These are phyloP conservation scores for Drosophila birchii DNA, from an alignment of 2,888 invertebrate genomes.

Conservation along the genomic window DNA sequence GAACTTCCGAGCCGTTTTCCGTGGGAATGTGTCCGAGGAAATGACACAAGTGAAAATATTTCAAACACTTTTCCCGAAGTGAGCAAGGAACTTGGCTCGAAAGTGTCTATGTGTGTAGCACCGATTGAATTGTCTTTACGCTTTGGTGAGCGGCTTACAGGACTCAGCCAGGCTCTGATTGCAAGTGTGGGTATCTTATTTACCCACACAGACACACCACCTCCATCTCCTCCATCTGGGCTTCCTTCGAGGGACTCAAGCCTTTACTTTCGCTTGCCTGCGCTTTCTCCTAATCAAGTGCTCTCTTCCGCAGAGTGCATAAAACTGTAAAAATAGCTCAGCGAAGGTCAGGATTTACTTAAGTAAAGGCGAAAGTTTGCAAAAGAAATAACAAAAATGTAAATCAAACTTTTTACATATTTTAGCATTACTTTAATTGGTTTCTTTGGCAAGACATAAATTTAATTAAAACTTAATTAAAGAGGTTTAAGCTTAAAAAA, in stretches of 20 bases:
- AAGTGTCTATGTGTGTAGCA: slow-evolving; percentile 36
- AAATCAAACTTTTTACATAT: neutral
- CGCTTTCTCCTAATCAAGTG: slow-evolving; percentile 54
- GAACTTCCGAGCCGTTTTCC: slow-evolving; percentile 53
- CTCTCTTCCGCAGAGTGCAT: slow-evolving; percentile 24
- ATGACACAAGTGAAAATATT: slow-evolving; percentile 79
- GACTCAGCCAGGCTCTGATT: slow-evolving; percentile 49
- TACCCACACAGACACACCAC: neutral
- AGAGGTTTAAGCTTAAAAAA: neutral
- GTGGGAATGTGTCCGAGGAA: slow-evolving; percentile 69
- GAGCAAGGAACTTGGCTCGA: slow-evolving; percentile 14
- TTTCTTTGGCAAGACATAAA: neutral
- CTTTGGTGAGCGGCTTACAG: slow-evolving; percentile 60
- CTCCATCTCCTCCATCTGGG: too few relatives aligned
- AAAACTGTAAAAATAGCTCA: slow-evolving; percentile 11
- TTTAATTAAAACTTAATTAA: neutral
- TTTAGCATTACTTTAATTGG: neutral
- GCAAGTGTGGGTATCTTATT: slow-evolving; percentile 32
- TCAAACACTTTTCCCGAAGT: slow-evolving; percentile 54
- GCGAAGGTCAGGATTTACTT: slow-evolving; percentile 14
- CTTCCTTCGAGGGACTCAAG: slow-evolving; percentile 6
- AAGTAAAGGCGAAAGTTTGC: neutral
- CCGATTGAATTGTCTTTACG: slow-evolving; percentile 73
- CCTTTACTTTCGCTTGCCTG: slow-evolving; percentile 51
- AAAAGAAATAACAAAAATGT: neutral